phyloP scores from a whole-genome alignment of 2,888 invertebrate genomes.

The Orthosia incerta region DNA sequence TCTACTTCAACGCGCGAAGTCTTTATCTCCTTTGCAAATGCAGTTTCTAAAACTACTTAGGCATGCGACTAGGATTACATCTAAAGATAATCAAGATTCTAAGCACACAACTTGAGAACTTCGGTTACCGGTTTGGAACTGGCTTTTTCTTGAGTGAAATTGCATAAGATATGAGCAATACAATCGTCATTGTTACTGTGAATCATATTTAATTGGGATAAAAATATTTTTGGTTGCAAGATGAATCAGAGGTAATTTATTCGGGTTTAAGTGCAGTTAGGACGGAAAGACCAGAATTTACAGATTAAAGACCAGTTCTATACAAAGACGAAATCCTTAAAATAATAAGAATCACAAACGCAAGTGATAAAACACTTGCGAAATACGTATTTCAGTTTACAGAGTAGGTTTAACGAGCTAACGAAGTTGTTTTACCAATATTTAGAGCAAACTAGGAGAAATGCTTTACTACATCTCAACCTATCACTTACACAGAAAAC shows the following conservation, averaged over 20 bases:
- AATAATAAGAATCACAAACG: background rate
- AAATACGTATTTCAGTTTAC: constrained; percentile 1
- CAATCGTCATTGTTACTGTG: constrained; percentile 52
- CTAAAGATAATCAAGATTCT: constrained; percentile 55
- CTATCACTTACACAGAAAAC: constrained; percentile 35
- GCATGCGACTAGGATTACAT: constrained; percentile 55
- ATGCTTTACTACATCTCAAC: constrained; percentile 20
- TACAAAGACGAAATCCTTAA: constrained; percentile 1
- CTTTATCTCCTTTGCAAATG: constrained; percentile 54
- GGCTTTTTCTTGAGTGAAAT: constrained; percentile 53
- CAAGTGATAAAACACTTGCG: background rate
- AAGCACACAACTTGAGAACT: constrained; percentile 58
- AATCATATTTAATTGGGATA: constrained; percentile 49
- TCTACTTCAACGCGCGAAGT: constrained; percentile 47
- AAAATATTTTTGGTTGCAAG: constrained; percentile 16
- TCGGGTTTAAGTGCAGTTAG: background rate
- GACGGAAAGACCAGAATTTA: background rate
- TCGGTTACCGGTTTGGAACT: constrained; percentile 49
- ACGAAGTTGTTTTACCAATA: constrained; percentile 9
- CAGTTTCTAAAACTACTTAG: constrained; percentile 56
- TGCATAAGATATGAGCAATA: constrained; percentile 63
- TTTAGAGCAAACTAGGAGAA: constrained; percentile 30
- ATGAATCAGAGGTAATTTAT: constrained; percentile 17
- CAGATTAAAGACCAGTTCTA: background rate
- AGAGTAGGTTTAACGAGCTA: constrained; percentile 4